phyloP scores from a whole-genome alignment of 2,888 invertebrate species.

The Trichogramma dendrolimi region DNA sequence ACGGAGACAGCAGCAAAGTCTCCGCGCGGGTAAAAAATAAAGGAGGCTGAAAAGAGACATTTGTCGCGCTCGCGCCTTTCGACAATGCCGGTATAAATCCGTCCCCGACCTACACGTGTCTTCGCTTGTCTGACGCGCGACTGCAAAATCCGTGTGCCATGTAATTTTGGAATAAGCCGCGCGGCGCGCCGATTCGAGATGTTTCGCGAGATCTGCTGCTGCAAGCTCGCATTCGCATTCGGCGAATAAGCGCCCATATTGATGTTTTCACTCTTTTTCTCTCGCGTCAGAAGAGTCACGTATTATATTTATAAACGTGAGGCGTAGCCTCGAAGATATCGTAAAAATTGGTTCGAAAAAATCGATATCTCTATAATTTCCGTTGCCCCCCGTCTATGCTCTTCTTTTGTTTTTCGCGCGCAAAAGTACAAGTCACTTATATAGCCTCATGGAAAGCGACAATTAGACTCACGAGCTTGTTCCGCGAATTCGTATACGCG shows the following conservation, averaged over 20 bases:
- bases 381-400: background rate
- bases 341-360: too few relatives aligned
- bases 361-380: too few relatives aligned
- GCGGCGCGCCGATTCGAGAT: background rate
- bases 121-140: slow-evolving; percentile 15
- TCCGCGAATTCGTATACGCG: slow-evolving; percentile 17
- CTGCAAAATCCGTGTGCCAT: background rate
- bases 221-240: background rate
- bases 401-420: background rate
- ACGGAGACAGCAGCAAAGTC: too few relatives aligned
- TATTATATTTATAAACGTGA: background rate
- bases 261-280: background rate
- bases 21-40: too few relatives aligned
- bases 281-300: background rate
- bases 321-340: too few relatives aligned
- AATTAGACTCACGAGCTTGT: slow-evolving; percentile 29
- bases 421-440: background rate
- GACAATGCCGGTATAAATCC: slow-evolving; percentile 7
- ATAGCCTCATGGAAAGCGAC: slow-evolving; percentile 24
- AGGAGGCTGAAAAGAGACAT: background rate
- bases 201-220: too few relatives aligned
- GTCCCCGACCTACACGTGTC: slow-evolving; percentile 19
- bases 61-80: slow-evolving; percentile 1
- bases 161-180: too few relatives aligned
- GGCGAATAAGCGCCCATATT: background rate